phyloP scores from a whole-genome alignment of 2,888 invertebrate genomes.

The Acholoe squamosa region DNA sequence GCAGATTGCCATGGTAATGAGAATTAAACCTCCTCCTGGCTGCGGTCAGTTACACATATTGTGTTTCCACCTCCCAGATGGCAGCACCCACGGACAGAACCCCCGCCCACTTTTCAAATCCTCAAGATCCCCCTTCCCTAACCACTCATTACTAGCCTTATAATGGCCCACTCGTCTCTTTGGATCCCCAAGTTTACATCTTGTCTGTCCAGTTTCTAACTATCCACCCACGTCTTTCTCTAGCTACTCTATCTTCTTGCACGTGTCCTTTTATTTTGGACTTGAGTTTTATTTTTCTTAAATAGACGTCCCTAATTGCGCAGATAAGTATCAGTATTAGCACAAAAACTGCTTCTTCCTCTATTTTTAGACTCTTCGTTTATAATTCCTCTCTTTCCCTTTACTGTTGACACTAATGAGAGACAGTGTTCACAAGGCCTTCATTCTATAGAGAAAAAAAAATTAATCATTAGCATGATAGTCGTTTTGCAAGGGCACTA shows the following conservation, averaged over 20 bases:
- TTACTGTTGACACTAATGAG: not conserved
- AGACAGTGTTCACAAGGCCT: not conserved
- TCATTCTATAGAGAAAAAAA: not conserved
- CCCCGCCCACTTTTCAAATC: not conserved
- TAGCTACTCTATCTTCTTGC: not conserved
- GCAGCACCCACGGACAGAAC: not conserved
- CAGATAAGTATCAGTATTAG: not conserved
- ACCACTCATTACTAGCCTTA: too few species aligned
- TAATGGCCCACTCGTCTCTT: too few species aligned
- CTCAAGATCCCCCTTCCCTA: too few species aligned
- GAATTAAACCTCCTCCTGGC: not conserved
- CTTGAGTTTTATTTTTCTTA: not conserved
- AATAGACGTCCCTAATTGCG: not conserved
- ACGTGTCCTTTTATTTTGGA: not conserved
- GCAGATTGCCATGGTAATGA: conserved; percentile 31
- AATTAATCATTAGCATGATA: not conserved
- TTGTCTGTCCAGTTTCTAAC: too few species aligned
- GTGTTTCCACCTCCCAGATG: not conserved
- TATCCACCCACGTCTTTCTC: not conserved
- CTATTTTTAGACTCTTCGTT: not conserved
- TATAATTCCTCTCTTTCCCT: not conserved
- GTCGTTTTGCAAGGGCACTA: not conserved
- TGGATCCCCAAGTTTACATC: too few species aligned
- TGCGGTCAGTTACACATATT: conserved; percentile 19
- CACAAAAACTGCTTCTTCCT: not conserved